Evolutionary conservation across 2,113 vertebrate genomes (phyloP), one percentile per base, ranked within the genome.

Genomic region (Corvus cornix): DNA sequence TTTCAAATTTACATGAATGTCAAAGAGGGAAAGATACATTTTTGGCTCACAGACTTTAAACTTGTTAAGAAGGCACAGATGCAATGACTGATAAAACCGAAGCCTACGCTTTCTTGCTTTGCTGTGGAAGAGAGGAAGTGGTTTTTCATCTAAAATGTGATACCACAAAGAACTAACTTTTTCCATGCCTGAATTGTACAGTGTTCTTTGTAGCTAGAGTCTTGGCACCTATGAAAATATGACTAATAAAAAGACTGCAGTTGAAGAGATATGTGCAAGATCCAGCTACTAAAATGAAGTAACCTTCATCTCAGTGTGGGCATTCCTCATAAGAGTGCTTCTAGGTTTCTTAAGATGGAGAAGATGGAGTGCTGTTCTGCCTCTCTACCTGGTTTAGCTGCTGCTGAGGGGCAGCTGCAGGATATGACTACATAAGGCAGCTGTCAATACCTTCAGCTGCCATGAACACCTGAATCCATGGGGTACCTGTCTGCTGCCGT

Each of bases 61-160:
- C 44, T 94, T 93, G 83, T 85, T 95, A 73, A 87, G 59, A 77
- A 76, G 55, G 23, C 1, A 0, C 51, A 94, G 95, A 96, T 90
- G 77, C 51, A 59, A 13, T 64, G 80, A 72, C 35, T 77, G 35
- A 70, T 93, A 90, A 84, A 94, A 56, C 56, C 13, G 7, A 75
- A 67, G 41, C 77, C 70, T 84, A 93, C 73, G 8, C 86, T 80
- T 86, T 93, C 86, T 89, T 88, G 33, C 70, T 90, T 73, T 78
- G 84, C 93, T 92, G 15, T 68, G 70, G 76, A 95, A 92, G 76
- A 91, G 84, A 82, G 97, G 92, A 94, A 96, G 78, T 95, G 89
- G 72, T 23, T 95, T 96, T 66, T 89, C 51, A 68, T 91, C 58
- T 97, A 80, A 95, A 88, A 91, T 72, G 55, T 0, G 1, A 87